Evolutionary conservation across 2,888 invertebrate species (phyloP).

Genomic region (Leucoptera coffeella): DNA sequence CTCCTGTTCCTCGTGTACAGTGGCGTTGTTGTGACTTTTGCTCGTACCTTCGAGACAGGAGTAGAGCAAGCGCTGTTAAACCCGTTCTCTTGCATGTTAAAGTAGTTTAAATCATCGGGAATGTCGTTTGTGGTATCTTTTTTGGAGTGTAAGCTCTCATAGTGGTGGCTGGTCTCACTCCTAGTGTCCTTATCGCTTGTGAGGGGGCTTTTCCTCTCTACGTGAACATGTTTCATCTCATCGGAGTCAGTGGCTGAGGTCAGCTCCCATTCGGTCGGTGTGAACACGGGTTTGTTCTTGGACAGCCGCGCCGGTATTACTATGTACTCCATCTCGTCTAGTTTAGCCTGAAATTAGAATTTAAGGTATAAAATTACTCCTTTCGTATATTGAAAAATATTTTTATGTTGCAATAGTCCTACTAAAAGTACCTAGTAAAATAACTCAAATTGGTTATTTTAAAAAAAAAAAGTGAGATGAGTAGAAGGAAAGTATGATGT

Average conservation of each 20-base stretch:
- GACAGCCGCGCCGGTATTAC: slow-evolving; percentile 27
- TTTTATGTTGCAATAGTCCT: too few relatives aligned
- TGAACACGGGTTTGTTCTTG: slow-evolving; percentile 17
- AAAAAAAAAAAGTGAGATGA: slow-evolving; percentile 2
- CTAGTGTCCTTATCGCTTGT: slow-evolving; percentile 16
- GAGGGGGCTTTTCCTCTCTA: not conserved
- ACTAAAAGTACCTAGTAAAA: too few relatives aligned
- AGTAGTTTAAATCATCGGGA: slow-evolving; percentile 13
- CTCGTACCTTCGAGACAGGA: slow-evolving; percentile 25
- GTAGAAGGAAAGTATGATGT: too few relatives aligned
- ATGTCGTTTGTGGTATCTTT: slow-evolving; percentile 14
- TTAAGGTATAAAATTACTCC: too few relatives aligned
- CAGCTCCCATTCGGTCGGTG: slow-evolving; percentile 15
- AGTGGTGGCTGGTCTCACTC: slow-evolving; percentile 18
- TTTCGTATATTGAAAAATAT: too few relatives aligned
- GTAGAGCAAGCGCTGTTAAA: slow-evolving; percentile 36
- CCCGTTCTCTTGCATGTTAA: slow-evolving; percentile 19
- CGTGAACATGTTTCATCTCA: too few relatives aligned
- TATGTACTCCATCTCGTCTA: slow-evolving; percentile 32
- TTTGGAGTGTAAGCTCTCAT: slow-evolving; percentile 19
- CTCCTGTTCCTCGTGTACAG: slow-evolving; percentile 30
- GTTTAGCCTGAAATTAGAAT: slow-evolving; percentile 25
- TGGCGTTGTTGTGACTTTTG: slow-evolving; percentile 25
- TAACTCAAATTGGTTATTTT: too few relatives aligned
- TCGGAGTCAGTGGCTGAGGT: slow-evolving; percentile 32